These are phyloP conservation scores for Atta colombica DNA, from an alignment of 1,140 invertebrate species.

Conservation along the genomic window DNA sequence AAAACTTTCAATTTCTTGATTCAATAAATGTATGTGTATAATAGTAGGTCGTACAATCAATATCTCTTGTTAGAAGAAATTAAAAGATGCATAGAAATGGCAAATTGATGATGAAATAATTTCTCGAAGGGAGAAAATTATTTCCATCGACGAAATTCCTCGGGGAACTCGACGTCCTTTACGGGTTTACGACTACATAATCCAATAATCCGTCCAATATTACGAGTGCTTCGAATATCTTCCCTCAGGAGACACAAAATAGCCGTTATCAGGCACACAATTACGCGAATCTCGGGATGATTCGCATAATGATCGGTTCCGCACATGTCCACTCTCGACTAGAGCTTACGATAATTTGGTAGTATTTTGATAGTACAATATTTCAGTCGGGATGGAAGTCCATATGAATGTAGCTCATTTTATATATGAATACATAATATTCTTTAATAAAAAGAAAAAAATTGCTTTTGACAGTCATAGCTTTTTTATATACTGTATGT, in stretches of 20 bases:
- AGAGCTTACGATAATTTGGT: not conserved
- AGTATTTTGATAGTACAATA: not conserved
- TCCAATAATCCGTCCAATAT: slow-evolving; percentile 55
- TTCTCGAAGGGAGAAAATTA: slow-evolving; percentile 30
- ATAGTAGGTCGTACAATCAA: not conserved
- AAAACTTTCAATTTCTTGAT: not conserved
- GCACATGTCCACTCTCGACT: slow-evolving; percentile 1
- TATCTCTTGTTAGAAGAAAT: not conserved
- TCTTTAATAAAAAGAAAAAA: not conserved
- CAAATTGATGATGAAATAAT: slow-evolving; percentile 36
- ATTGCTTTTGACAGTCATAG: not conserved
- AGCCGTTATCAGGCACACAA: slow-evolving; percentile 53
- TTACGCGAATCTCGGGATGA: slow-evolving; percentile 44
- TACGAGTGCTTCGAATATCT: slow-evolving; percentile 50
- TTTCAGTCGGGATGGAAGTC: not conserved
- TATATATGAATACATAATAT: no score
- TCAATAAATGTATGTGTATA: not conserved
- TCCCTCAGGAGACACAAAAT: slow-evolving; percentile 56
- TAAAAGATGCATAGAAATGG: not conserved
- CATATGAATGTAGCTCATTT: not conserved
- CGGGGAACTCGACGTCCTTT: slow-evolving; percentile 30
- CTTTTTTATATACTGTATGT: not conserved
- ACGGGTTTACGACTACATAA: slow-evolving; percentile 48
- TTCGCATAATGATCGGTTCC: slow-evolving; percentile 39
- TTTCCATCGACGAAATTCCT: slow-evolving; percentile 22